Percentiles rank a stretch among this genome's conserved stretches.
Evolutionary conservation across 2,797 vertebrate genomes (phyloP).

Genomic region (Limnodromus scolopaceus): DNA sequence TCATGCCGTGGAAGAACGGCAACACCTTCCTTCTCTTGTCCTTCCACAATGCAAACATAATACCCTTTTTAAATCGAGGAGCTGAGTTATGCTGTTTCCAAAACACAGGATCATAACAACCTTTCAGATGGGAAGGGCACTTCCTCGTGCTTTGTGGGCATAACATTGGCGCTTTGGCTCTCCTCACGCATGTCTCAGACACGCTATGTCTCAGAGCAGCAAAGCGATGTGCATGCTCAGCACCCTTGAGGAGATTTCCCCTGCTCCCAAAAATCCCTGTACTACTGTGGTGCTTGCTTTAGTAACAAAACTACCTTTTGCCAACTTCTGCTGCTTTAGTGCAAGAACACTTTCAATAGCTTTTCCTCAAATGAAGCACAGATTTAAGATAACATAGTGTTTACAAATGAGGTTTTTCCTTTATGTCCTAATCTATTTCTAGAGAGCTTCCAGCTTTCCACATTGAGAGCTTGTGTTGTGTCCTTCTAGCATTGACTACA

Average conservation of each 20-base stretch:
- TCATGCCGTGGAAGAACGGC: not conserved
- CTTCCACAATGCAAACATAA: not conserved
- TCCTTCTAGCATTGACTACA: not conserved
- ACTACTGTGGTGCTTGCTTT: not conserved
- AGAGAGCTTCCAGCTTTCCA: not conserved
- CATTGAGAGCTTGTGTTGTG: not conserved
- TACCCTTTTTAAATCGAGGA: not conserved
- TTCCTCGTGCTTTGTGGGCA: not conserved
- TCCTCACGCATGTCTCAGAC: fast-evolving
- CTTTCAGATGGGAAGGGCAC: not conserved
- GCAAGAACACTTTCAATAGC: not conserved
- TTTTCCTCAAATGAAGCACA: not conserved
- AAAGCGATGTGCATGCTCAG: not conserved
- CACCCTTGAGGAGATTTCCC: not conserved
- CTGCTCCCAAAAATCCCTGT: not conserved
- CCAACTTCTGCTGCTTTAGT: not conserved
- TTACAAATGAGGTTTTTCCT: not conserved
- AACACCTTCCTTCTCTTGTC: not conserved
- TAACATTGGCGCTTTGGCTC: not conserved
- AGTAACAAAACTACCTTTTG: not conserved
- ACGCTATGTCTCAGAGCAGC: not conserved
- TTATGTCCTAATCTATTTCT: not conserved
- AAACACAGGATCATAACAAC: not conserved
- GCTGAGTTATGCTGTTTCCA: not conserved
- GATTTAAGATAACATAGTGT: not conserved